phyloP scores from a whole-genome alignment of 2,888 invertebrate genomes.

The Mactromeris polynyma region DNA sequence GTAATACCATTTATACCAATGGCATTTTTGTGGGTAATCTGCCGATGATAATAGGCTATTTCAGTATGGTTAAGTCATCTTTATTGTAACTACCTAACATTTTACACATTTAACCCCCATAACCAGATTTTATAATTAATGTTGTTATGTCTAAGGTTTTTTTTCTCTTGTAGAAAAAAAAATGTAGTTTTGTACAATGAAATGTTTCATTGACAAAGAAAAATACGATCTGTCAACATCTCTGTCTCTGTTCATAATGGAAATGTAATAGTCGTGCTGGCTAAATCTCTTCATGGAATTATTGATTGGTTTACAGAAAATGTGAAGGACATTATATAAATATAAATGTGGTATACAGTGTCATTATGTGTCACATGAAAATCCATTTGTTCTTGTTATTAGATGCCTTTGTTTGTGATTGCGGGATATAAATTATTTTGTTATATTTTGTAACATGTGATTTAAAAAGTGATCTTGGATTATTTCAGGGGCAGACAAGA shows the following conservation, averaged over 20 bases:
- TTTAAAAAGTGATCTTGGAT: neutral
- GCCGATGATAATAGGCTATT: neutral
- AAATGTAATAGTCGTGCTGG: neutral
- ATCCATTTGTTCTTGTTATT: neutral
- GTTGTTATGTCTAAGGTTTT: neutral
- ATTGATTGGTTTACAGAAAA: neutral
- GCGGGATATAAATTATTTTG: neutral
- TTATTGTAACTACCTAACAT: neutral
- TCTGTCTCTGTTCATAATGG: no score
- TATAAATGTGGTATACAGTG: neutral
- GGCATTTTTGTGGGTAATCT: slow-evolving; percentile 12
- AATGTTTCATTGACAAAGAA: no score
- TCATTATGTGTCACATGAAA: neutral
- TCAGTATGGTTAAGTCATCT: neutral
- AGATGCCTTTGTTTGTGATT: neutral
- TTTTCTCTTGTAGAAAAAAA: no score
- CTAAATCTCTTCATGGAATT: neutral
- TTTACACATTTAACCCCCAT: neutral
- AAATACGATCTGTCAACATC: no score
- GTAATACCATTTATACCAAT: neutral
- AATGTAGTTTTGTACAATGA: no score
- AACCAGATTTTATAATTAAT: neutral
- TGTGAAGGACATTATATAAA: neutral
- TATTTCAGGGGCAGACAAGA: slow-evolving; percentile 55
- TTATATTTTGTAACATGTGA: neutral